Evolutionary conservation across 2,113 vertebrate genomes (phyloP), one percentile per base, ranked within the genome.

Genomic region (Eleginops maclovinus): DNA sequence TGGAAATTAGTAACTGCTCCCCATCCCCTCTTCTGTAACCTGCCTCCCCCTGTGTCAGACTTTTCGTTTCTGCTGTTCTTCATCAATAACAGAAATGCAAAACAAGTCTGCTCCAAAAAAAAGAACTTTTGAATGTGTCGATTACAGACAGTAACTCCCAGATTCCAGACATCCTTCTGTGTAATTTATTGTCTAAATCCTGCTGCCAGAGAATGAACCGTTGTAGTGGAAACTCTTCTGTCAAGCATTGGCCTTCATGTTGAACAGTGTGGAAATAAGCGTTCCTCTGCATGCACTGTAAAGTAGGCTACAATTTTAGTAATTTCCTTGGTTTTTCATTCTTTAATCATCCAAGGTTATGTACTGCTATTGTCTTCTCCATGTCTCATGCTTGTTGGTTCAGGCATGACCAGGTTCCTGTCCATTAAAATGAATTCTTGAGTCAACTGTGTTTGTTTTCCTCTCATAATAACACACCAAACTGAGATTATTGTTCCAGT

Each of bases 341-440:
- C n/a, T 41, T 24, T 53, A 44, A 51, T 11, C 82, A 16, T 61
- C 53, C 19, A 46, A 40, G n/a, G 24, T 56, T 19, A 44, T 79
- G 28, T 62, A 36, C 24, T 31, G 19, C 55, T 50, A 15, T 40
- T 24, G 24, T 73, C 13, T 47, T 55, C 50, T 63, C 41, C 62
- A n/a, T 69, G 47, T 54, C 53, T 31, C 15, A 22, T 73, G 24
- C 40, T 22, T 19, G 60, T 67, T 26, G 50, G 44, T 54, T 36
- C 44, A 65, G 61, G 9, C 51, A 54, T 75, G 75, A 73, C 55
- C 19, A 55, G 16, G 28, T 79, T 77, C 84, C 74, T 51, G 69
- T 87, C 60, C 26, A 93, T 88, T 91, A 92, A 91, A 92, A 80
- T 53, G 24, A 89, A 86, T 58, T 82, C 19, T 62, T 85, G 56